Evolutionary conservation across 1,140 invertebrate genomes (phyloP).

Genomic region (Cheumatopsyche charites): DNA sequence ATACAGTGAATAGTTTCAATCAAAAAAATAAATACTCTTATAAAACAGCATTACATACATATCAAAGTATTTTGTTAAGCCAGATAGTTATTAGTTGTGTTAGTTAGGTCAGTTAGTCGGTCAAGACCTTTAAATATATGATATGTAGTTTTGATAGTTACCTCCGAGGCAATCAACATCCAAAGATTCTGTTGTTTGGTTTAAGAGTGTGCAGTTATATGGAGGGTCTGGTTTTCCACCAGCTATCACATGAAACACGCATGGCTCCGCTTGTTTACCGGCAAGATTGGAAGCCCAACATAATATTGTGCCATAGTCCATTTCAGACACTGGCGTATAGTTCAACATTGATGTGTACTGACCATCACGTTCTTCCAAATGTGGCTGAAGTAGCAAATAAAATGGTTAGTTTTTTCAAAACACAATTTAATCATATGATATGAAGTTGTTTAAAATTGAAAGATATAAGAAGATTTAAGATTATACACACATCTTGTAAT

Average conservation of each 20-base stretch:
- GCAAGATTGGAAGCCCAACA: conserved; percentile 72
- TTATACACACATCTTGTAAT: conserved; percentile 63
- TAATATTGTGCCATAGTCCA: conserved; percentile 75
- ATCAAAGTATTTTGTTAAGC: too few species aligned
- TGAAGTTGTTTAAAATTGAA: too few species aligned
- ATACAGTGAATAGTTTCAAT: too few species aligned
- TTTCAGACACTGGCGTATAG: conserved; percentile 70
- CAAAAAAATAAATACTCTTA: too few species aligned
- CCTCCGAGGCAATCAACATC: conserved; percentile 75
- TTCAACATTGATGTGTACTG: conserved; percentile 69
- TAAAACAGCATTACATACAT: too few species aligned
- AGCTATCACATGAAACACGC: conserved; percentile 75
- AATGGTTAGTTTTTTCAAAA: too few species aligned
- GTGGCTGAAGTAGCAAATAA: conserved; percentile 42
- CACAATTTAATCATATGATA: too few species aligned
- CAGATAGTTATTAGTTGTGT: too few species aligned
- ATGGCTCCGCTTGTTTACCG: conserved; percentile 71
- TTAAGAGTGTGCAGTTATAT: conserved; percentile 78
- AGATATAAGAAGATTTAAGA: not conserved
- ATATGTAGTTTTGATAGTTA: conserved; percentile 42
- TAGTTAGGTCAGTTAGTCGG: too few species aligned
- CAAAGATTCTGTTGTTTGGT: conserved; percentile 79
- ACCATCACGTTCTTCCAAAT: conserved; percentile 57
- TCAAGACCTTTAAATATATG: not conserved
- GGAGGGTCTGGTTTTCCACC: conserved; percentile 81